Evolutionary conservation across 1,140 invertebrate species (phyloP).

Genomic region (Luehdorfia chinensis): DNA sequence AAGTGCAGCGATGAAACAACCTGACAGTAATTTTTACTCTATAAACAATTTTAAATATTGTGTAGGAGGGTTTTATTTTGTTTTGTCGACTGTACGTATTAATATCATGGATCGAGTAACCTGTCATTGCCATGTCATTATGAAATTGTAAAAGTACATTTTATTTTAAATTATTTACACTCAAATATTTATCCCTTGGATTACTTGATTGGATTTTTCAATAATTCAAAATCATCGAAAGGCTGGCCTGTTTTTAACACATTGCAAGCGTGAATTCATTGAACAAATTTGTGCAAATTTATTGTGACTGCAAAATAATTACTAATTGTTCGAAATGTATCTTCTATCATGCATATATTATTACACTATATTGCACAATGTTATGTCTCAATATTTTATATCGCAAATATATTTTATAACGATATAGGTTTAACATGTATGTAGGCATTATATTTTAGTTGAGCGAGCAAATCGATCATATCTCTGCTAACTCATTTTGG

Average conservation of each 20-base stretch:
- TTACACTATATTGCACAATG: conserved; percentile 68
- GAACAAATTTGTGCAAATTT: conserved; percentile 59
- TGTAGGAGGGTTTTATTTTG: too few species aligned
- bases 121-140: too few species aligned
- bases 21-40: too few species aligned
- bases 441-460: conserved; percentile 31
- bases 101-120: too few species aligned
- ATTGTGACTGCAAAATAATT: conserved; percentile 62
- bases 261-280: conserved; percentile 35
- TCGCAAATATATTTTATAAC: conserved; percentile 49
- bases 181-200: too few species aligned
- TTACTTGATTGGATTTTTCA: too few species aligned
- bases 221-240: too few species aligned
- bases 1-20: too few species aligned
- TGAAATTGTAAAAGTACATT: too few species aligned
- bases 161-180: too few species aligned
- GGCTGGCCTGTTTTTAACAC: not conserved
- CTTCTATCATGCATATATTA: conserved; percentile 55
- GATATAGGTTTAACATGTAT: conserved; percentile 42
- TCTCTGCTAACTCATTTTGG: not conserved
- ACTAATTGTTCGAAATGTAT: conserved; percentile 63
- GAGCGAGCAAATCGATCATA: conserved; percentile 1
- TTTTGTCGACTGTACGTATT: too few species aligned
- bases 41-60: too few species aligned
- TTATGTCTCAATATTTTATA: conserved; percentile 74